Percentiles rank a stretch among this genome's conserved stretches.
These are phyloP conservation scores for Apteryx mantelli DNA, from an alignment of 2,113 vertebrate genomes.

Conservation along the genomic window DNA sequence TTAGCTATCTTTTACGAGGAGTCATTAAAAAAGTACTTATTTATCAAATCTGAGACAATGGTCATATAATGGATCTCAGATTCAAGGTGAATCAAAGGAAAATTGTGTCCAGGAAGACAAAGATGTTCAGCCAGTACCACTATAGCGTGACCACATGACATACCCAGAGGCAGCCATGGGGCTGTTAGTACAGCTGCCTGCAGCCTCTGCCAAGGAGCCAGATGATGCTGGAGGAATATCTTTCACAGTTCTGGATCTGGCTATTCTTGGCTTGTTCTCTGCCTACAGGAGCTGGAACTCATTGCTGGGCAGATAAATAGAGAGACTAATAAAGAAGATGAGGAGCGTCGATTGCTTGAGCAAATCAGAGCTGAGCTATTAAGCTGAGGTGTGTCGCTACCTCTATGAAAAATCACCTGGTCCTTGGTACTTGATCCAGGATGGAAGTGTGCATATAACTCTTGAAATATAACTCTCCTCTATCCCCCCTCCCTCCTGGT, in stretches of 20 bases:
- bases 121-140: not conserved
- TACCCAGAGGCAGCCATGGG: constrained; percentile 32
- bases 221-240: constrained; percentile 56
- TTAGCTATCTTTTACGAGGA: constrained; percentile 19
- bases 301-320: constrained; percentile 61
- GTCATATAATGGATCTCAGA: not conserved
- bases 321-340: constrained; percentile 47
- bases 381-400: not conserved
- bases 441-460: not conserved
- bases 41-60: not conserved
- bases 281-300: constrained; percentile 22
- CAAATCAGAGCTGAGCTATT: constrained; percentile 27
- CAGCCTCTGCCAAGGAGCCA: constrained; percentile 61
- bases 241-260: constrained; percentile 61
- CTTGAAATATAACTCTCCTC: not conserved
- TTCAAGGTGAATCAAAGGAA: constrained; percentile 77
- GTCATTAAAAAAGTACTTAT: not conserved
- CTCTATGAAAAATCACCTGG: constrained; percentile 36
- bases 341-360: constrained; percentile 6
- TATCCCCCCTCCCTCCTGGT: not conserved
- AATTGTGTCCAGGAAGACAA: constrained; percentile 59
- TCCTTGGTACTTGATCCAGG: constrained; percentile 17
- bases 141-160: constrained; percentile 17
- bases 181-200: constrained; percentile 46
- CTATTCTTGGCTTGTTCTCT: constrained; percentile 52